Conservation (phyloP, 2,888 invertebrate genomes). For the Drosophila fulvimacula region DNA sequence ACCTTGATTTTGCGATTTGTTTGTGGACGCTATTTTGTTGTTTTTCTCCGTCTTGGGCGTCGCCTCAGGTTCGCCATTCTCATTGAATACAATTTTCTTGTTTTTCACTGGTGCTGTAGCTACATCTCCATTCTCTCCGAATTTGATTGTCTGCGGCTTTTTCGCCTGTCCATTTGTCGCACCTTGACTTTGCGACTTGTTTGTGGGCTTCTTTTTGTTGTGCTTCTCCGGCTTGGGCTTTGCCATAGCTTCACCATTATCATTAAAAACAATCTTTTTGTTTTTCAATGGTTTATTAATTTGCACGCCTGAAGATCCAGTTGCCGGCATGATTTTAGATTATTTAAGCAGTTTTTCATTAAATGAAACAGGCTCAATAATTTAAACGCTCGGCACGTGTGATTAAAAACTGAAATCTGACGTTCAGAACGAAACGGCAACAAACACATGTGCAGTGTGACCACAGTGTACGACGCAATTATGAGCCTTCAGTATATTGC, state of each 20-base stretch:
- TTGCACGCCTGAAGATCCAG: slow-evolving; percentile 50
- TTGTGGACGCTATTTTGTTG: slow-evolving; percentile 49
- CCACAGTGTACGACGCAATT: neutral
- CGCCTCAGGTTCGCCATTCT: slow-evolving; percentile 67
- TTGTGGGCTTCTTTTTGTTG: slow-evolving; percentile 33
- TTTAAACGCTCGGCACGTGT: slow-evolving; percentile 59
- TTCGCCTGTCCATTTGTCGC: slow-evolving; percentile 12
- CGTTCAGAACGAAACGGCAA: slow-evolving; percentile 39
- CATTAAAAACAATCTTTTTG: slow-evolving; percentile 82
- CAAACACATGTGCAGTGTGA: neutral
- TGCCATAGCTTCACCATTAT: slow-evolving; percentile 69
- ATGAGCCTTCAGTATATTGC: neutral
- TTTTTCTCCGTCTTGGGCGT: slow-evolving; percentile 42
- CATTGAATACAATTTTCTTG: slow-evolving; percentile 82
- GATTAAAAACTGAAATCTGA: slow-evolving; percentile 18
- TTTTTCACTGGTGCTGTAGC: slow-evolving; percentile 56
- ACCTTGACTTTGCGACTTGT: slow-evolving; percentile 27
- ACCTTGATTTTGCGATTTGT: no score
- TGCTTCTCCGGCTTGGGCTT: slow-evolving; percentile 43
- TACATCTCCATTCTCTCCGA: slow-evolving; percentile 28
- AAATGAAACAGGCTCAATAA: slow-evolving; percentile 31
- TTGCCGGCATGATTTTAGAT: slow-evolving; percentile 65
- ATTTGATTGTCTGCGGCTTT: slow-evolving; percentile 45
- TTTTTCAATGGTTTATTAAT: slow-evolving; percentile 63
- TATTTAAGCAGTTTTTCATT: slow-evolving; percentile 24